Base-by-base conservation (phyloP, 2,797 vertebrate species). In the Acanthiza pusilla region DNA sequence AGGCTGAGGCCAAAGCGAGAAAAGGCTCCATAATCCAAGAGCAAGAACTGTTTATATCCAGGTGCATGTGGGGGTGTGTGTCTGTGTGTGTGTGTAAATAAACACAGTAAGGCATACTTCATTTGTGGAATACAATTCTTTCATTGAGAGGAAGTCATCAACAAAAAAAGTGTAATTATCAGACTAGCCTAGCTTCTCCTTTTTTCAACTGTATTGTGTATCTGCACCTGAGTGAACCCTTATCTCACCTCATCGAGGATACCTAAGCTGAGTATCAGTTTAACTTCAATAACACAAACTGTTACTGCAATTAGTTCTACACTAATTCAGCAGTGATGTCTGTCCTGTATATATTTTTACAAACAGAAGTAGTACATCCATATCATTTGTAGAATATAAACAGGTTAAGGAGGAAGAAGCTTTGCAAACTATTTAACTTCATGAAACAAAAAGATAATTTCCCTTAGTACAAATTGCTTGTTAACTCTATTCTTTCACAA, bases 101-200 rank as follows among this genome's bases (percentile, higher is more conserved):
- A 97, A 97, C 95, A 96, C 42, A 34, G 90, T 91, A 96, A 96
- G 58, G 67, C 93, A 93, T 91, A 88, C 88, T 96, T 95, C 72
- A 78, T 62, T 83, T 76, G 94, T 27, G 65, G 74, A 95, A 95
- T 95, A 77, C 88, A 83, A 89, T 94, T 96, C 94, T 96, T 96
- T 92, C 94, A 92, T 8, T 89, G 71, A 96, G 58, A 94, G 91
- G 95, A 95, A 97, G 94, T 87, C 74, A 89, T 89, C 80, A 96
- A 76, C 88, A 94, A 92, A 87, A 79, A 94, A 93, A 88, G 79
- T 62, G 90, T 87, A 94, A 96, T 94, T 88, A 91, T 88, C 95
- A 92, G 73, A 86, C 78, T 72, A 88, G 84, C 55, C 77, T 54
- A 87, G 71, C 84, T 76, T 93, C 58, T 92, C 57, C 79, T 94